Conservation (phyloP, 2,113 vertebrate genomes). For the Dicentrarchus labrax region DNA sequence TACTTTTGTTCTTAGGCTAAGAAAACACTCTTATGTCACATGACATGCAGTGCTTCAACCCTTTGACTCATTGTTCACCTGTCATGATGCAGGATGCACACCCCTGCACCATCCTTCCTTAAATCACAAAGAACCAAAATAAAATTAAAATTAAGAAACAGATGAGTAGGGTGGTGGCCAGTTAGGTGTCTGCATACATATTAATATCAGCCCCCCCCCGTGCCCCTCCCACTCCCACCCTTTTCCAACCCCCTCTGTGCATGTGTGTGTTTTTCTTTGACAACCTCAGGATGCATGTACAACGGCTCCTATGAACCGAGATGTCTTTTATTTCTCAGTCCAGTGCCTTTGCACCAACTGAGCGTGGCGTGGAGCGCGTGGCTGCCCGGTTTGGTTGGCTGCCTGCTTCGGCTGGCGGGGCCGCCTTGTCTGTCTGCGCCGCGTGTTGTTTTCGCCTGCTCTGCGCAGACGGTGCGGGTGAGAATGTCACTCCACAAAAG, state of each 20-base stretch:
- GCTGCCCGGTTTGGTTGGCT: constrained; percentile 68
- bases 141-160: constrained; percentile 34
- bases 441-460: constrained; percentile 64
- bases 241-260: constrained; percentile 54
- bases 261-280: constrained; percentile 71
- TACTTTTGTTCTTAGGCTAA: neutral
- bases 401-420: constrained; percentile 63
- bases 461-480: constrained; percentile 70
- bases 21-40: constrained; percentile 1
- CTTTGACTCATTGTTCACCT: constrained; percentile 28
- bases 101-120: neutral
- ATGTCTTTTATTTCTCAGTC: constrained; percentile 85
- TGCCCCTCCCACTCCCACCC: constrained; percentile 37
- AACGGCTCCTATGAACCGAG: constrained; percentile 78
- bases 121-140: constrained; percentile 34
- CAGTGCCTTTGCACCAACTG: constrained; percentile 77
- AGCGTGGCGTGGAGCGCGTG: constrained; percentile 70
- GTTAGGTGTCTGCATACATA: constrained; percentile 74
- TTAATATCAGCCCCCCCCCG: constrained; percentile 62
- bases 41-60: neutral
- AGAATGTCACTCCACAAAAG: constrained; percentile 80
- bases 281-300: constrained; percentile 80
- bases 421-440: constrained; percentile 64
- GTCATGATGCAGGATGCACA: neutral
- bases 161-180: constrained; percentile 42